Base-by-base conservation (phyloP, 2,888 invertebrate species). In the Mesorhabditis sp. region DNA sequence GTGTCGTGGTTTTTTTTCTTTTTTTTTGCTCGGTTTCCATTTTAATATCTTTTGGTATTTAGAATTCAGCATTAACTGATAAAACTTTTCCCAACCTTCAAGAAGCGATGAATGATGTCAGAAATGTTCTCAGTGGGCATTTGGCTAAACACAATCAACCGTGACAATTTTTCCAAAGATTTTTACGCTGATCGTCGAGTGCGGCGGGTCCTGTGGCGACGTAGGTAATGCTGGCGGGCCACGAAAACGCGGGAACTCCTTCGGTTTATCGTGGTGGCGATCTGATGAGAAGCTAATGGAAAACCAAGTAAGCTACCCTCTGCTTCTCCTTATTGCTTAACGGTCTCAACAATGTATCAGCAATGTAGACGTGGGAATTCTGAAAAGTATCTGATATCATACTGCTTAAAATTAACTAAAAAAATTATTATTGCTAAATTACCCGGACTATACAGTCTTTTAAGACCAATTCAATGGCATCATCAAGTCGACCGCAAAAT, bases 321-420 rank as follows among this genome's bases (percentile, higher is more conserved):
- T 75, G 76, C 45, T 73, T 72, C 44, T 78, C 78, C 61, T 71
- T 72, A 66, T 76, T 78, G n/a, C 72, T 71, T 3, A 78, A 68
- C 7, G 78, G 69, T 7, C 78, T 74, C 41, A 78, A 72, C 10
- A 78, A 73, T 42, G 68, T 72, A 5, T 78, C 78, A 4, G 72
- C 76, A 28, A 74, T 70, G 66, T 78, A 78, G 10, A 78, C 78
- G 63, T 78, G 78, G 15, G 74, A 74, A 62, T 74, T 78, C 78
- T 78, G 7, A 66, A 66, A 10, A 15, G 5, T 64, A 4, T 64
- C 43, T 64, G 65, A 5, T 5, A 64, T 43, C 7, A 43, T 45
- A 28, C 43, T 43, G 13, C 5, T 67, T 67, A 10, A 28, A n/a
- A 58, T 45, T 42, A 70, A 68, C 72, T 7, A 66, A 44, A n/a